These are phyloP conservation scores for Labia minor DNA, from an alignment of 2,888 invertebrate species.

Conservation along the genomic window DNA sequence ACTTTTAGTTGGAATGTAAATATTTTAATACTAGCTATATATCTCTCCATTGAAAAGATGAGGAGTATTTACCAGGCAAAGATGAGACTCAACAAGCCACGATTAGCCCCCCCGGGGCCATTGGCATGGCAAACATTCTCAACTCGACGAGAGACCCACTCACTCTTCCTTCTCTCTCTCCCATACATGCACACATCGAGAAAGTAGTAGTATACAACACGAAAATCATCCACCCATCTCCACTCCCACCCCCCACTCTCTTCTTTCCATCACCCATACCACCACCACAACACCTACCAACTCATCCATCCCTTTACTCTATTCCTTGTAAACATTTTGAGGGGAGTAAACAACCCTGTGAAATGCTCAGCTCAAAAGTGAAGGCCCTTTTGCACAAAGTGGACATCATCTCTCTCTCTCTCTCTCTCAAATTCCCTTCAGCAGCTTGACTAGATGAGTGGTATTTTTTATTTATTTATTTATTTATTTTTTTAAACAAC, in stretches of 20 bases:
- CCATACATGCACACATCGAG: too few relatives aligned
- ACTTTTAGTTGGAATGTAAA: conserved; percentile 13
- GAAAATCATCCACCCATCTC: too few relatives aligned
- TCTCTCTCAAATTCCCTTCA: background rate
- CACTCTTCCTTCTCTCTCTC: too few relatives aligned
- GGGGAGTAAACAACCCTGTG: background rate
- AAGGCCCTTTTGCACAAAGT: background rate
- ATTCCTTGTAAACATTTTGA: background rate
- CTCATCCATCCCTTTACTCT: background rate
- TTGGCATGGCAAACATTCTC: conserved; percentile 5
- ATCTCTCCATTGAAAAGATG: background rate
- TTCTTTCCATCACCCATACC: too few relatives aligned
- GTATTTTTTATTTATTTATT: too few relatives aligned
- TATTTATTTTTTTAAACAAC: too few relatives aligned
- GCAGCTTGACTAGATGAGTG: background rate
- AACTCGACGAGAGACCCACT: background rate
- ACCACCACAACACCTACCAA: too few relatives aligned
- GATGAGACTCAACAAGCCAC: conserved; percentile 13
- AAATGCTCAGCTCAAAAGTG: background rate
- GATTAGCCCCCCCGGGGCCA: conserved; percentile 5
- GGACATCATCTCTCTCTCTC: conserved; percentile 1
- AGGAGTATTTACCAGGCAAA: background rate
- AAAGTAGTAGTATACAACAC: too few relatives aligned
- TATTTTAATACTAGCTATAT: conserved; percentile 1
- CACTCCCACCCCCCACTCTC: too few relatives aligned